A percentile compares a stretch with the other conserved stretches of the same genome.
Evolutionary conservation across 2,797 vertebrate genomes (phyloP).

Genomic region (Lepus oiostolus): DNA sequence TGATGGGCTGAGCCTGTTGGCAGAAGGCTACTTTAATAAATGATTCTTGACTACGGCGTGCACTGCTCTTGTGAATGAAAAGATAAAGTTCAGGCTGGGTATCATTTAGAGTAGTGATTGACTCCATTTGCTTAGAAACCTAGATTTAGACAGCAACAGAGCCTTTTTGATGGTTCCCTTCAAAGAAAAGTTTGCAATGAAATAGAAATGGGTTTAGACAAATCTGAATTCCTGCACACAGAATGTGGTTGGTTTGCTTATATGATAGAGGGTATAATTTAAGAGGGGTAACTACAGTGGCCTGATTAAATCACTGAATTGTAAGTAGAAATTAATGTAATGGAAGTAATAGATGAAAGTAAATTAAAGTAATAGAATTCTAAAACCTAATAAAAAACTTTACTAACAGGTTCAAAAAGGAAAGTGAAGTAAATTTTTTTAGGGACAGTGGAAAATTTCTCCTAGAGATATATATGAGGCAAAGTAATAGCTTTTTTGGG

Average conservation of each 20-base stretch:
- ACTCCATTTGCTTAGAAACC: neutral
- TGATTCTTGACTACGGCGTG: neutral
- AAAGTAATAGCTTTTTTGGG: neutral
- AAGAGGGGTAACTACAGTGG: neutral
- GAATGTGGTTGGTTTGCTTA: neutral
- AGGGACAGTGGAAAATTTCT: neutral
- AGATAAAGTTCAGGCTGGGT: neutral
- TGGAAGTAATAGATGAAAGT: neutral
- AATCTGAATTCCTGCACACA: neutral
- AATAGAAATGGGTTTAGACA: neutral
- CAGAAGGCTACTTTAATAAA: neutral
- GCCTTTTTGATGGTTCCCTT: neutral
- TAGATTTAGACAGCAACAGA: neutral
- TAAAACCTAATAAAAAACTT: neutral
- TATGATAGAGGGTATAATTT: neutral
- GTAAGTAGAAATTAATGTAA: neutral
- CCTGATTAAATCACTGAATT: neutral
- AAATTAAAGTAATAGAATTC: neutral
- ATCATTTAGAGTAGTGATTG: neutral
- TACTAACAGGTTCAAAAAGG: neutral
- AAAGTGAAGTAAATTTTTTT: neutral
- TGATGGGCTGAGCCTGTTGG: neutral
- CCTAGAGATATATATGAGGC: neutral
- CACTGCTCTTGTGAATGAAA: neutral
- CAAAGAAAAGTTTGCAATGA: neutral